Base-by-base conservation (phyloP, 2,797 vertebrate genomes). In the Falco naumanni region DNA sequence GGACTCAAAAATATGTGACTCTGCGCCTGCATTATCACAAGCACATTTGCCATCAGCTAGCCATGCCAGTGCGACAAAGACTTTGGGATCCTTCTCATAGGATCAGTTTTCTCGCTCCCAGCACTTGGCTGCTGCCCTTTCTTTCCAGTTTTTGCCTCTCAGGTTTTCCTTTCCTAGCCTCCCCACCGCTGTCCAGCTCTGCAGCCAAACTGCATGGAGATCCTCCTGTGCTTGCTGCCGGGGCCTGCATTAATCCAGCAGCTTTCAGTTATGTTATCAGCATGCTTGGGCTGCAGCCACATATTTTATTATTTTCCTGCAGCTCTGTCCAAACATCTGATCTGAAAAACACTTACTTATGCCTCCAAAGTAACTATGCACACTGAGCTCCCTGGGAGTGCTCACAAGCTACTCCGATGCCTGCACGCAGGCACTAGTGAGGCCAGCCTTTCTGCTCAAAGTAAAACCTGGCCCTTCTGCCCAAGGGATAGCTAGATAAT, bases 201-300 rank as follows among this genome's bases (percentile, higher is more conserved):
- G 59, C 50, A 87, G 17, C 45, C 60, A 90, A 83, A 63, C 45
- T 11, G 0, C 80, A 48, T 2, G 10, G 66, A 76, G 51, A 81
- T 19, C 26, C 28, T 64, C 24, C 29, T 11, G 31, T 9, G 43
- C 57, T 69, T 7, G 22, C 41, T 33, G 54, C 76, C 6, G 1
- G 20, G 19, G 31, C 68, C 51, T 57, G 45, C 41, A 6, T 28
- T 54, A 56, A 50, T 54, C 39, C 50, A 84, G 54, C 47, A 69
- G 63, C 47, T 93, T 94, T 89, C 93, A 59, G 90, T 95, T 94
- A 74, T 0, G 0, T 78, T 96, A 87, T 96, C 90, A 88, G 89
- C 29, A 31, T 6, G 43, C 26, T 60, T 37, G 69, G 54, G 65
- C 59, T 84, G 39, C 79, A 89, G 31, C 69, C 86, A 75, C 37